A percentile compares a stretch with the other conserved stretches of the same genome.
phyloP scores from a whole-genome alignment of 2,888 invertebrate genomes.

The Agapostemon virescens region DNA sequence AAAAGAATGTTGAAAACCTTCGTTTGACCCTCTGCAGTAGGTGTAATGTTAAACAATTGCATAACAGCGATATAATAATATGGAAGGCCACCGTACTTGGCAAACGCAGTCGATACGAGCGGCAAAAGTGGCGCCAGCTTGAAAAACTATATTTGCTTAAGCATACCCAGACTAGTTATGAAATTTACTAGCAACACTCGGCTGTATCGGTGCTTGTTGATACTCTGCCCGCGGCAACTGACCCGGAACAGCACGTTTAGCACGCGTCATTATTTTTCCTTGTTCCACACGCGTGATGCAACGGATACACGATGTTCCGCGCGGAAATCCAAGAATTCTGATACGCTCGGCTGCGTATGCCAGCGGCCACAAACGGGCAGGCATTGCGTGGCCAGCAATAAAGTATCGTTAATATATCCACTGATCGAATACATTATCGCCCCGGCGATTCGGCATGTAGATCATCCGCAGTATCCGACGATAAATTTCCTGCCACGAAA shows the following conservation, averaged over 20 bases:
- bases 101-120: not conserved
- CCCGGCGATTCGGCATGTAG: conserved; percentile 70
- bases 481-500: conserved; percentile 65
- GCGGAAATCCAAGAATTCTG: conserved; percentile 62
- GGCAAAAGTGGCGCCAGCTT: not conserved
- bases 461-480: conserved; percentile 63
- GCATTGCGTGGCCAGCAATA: conserved; percentile 64
- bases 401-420: conserved; percentile 72
- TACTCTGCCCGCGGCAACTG: conserved; percentile 39
- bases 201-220: not conserved
- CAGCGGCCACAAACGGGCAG: conserved; percentile 30
- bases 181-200: not conserved
- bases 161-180: not conserved
- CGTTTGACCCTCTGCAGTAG: too few species aligned
- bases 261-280: conserved; percentile 59
- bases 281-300: conserved; percentile 47
- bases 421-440: conserved; percentile 73
- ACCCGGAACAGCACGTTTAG: conserved; percentile 66
- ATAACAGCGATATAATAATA: not conserved
- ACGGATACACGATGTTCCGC: conserved; percentile 37
- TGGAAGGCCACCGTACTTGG: not conserved
- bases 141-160: not conserved
- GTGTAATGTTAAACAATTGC: too few species aligned
- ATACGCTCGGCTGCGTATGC: conserved; percentile 57
- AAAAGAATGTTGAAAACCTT: too few species aligned